Conservation (phyloP, 2,888 invertebrate species). For the Lasioglossum figueresi region DNA sequence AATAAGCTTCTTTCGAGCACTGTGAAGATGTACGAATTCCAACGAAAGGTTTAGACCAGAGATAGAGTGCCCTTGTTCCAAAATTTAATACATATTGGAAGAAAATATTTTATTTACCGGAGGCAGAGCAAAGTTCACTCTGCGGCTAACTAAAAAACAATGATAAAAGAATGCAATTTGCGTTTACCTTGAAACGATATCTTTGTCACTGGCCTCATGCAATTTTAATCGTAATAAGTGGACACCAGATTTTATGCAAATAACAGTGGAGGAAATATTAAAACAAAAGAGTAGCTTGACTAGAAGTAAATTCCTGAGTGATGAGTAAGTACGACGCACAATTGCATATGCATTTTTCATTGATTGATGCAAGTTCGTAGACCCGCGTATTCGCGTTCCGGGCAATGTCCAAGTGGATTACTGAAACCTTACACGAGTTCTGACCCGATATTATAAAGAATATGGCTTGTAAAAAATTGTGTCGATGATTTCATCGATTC, state of each 20-base stretch:
- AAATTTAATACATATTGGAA: not conserved
- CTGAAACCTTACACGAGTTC: not conserved
- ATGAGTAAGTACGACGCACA: not conserved
- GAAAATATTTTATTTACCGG: not conserved
- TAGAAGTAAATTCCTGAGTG: not conserved
- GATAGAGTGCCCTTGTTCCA: not conserved
- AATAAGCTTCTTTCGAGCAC: not conserved
- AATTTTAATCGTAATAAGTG: not conserved
- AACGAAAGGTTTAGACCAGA: not conserved
- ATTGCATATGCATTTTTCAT: slow-evolving; percentile 2
- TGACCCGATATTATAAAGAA: not conserved
- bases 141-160: not conserved
- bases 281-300: not conserved
- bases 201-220: not conserved
- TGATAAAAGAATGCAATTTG: not conserved
- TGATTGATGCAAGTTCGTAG: not conserved
- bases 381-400: not conserved
- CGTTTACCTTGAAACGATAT: not conserved
- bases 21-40: not conserved
- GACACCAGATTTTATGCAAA: not conserved
- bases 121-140: not conserved
- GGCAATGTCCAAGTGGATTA: not conserved
- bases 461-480: not conserved
- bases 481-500: slow-evolving; percentile 38
- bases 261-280: not conserved